phyloP scores from a whole-genome alignment of 2,888 invertebrate species.

The Caenorhabditis japonica region DNA sequence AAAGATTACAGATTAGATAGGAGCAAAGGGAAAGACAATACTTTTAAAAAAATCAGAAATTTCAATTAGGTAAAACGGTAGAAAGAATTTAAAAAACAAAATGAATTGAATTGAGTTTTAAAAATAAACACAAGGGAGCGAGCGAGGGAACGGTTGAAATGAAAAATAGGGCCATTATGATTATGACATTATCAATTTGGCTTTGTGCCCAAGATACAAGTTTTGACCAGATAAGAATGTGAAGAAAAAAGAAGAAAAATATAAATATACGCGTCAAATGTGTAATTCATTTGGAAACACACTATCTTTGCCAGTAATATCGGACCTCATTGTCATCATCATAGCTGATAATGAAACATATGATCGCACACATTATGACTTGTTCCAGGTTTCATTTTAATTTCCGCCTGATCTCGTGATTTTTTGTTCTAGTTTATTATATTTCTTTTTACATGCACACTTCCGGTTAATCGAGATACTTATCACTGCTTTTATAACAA shows the following conservation, averaged over 20 bases:
- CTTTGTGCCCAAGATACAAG: constrained; percentile 6
- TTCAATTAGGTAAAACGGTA: no score
- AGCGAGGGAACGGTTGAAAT: constrained; percentile 3
- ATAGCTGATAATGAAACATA: constrained; percentile 40
- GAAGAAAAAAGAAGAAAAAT: neutral
- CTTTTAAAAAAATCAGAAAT: no score
- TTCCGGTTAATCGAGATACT: constrained; percentile 1
- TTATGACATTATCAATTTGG: constrained; percentile 44
- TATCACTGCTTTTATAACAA: constrained; percentile 22
- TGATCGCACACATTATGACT: constrained; percentile 43
- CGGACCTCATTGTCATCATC: neutral
- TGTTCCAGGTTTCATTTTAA: constrained; percentile 16
- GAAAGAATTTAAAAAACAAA: no score
- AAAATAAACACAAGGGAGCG: no score
- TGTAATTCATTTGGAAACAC: constrained; percentile 28
- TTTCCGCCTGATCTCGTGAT: constrained; percentile 11
- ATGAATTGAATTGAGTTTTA: no score
- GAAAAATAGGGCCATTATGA: constrained; percentile 3
- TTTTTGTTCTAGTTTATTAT: constrained; percentile 12
- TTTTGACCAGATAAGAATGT: constrained; percentile 1
- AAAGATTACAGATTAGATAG: no score
- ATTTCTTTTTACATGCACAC: neutral
- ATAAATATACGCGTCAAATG: constrained; percentile 11
- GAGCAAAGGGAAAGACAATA: no score
- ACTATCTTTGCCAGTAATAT: constrained; percentile 6